Evolutionary conservation across 1,140 invertebrate genomes (phyloP), one percentile per base, ranked within the genome.

Genomic region (Melitaea cinxia): DNA sequence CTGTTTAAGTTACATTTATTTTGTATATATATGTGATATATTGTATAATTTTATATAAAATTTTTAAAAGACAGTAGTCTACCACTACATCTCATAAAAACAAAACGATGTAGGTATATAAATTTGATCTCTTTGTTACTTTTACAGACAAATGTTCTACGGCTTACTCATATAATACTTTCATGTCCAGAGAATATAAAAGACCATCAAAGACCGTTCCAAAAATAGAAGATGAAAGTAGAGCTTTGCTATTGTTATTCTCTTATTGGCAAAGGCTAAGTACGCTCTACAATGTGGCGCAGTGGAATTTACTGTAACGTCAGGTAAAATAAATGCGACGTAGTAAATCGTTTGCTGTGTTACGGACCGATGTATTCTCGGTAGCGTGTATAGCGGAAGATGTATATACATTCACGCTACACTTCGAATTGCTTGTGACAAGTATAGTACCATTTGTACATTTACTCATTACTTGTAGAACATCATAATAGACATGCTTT

Each of bases 301-400:
- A 39, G 21, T 24, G 30, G 12, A 21, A 26, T 55, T 55, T 39
- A 37, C 17, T 53, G 35, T 3, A 39, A 47, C 42, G 42, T 21
- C 42, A 47, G 42, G 42, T 47, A 47, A 47, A 47, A 47, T 47
- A 47, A 47, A 47, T 47, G 21, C 42, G 19, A 23, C 19, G 23
- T n/a, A 47, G 42, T 10, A 23, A 15, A 47, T 47, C 42, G 19
- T 23, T 10, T 45, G 5, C 15, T 45, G 9, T 47, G 2, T 7
- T 23, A 17, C 15, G 5, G 14, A 7, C 15, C 10, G 14, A 42
- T 42, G 5, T 17, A 42, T 4, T 17, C 5, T 6, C 0, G n/a
- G 37, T 6, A 17, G 4, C 30, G 37, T 17, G 6, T 42, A 17
- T 6, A 42, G 15, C 7, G 17, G 37, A 42, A 42, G 5, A 14